phyloP scores from a whole-genome alignment of 2,888 invertebrate genomes.

The Elaeidobius kamerunicus region DNA sequence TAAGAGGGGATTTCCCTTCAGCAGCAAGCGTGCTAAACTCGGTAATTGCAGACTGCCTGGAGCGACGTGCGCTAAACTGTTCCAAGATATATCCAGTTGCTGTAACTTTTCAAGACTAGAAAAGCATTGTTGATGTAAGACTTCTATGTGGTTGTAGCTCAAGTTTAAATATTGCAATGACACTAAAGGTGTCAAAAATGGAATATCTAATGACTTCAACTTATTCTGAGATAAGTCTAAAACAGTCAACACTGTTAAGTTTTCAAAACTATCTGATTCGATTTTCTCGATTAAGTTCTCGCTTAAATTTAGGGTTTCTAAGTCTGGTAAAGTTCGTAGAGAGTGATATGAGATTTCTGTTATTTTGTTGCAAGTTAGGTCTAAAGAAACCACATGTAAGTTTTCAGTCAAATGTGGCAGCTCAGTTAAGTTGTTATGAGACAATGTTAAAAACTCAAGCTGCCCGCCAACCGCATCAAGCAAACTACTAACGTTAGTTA shows the following conservation, averaged over 20 bases:
- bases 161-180: conserved; percentile 68
- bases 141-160: conserved; percentile 63
- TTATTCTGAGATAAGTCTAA: conserved; percentile 71
- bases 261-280: conserved; percentile 58
- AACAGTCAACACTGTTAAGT: conserved; percentile 60
- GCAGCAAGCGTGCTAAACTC: conserved; percentile 70
- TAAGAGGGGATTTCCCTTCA: conserved; percentile 77
- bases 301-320: conserved; percentile 66
- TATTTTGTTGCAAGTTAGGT: conserved; percentile 54
- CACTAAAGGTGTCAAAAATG: conserved; percentile 56
- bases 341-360: conserved; percentile 40
- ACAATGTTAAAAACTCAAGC: conserved; percentile 28
- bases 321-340: conserved; percentile 55
- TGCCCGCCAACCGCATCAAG: conserved; percentile 27
- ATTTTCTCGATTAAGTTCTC: conserved; percentile 62
- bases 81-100: conserved; percentile 69
- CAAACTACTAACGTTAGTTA: conserved; percentile 27
- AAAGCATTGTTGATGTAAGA: conserved; percentile 64
- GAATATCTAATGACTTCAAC: conserved; percentile 55
- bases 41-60: conserved; percentile 69
- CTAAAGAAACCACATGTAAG: conserved; percentile 55
- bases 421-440: conserved; percentile 36
- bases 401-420: conserved; percentile 34
- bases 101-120: conserved; percentile 60
- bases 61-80: conserved; percentile 60